Evolutionary conservation across 2,797 vertebrate species (phyloP).

Genomic region (Sebastiscus albofasciatus): DNA sequence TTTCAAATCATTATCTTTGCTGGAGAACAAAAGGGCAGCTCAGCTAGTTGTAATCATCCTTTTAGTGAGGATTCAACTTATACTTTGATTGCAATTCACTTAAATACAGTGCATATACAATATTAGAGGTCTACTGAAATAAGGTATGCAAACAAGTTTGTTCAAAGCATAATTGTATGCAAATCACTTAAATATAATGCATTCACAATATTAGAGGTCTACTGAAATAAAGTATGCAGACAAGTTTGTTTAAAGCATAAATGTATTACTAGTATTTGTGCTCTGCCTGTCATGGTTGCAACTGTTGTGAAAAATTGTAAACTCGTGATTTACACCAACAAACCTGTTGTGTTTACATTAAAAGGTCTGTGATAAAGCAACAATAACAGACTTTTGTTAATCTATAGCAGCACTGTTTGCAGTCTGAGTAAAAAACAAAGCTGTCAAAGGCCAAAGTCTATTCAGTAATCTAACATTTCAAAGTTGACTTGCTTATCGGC

Average conservation of each 20-base stretch:
- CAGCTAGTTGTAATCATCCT: neutral
- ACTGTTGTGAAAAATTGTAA: too few relatives aligned
- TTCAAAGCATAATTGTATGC: too few relatives aligned
- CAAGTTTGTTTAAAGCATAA: too few relatives aligned
- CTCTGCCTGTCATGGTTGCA: too few relatives aligned
- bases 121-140: neutral
- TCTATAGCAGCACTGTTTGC: neutral
- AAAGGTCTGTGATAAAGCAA: too few relatives aligned
- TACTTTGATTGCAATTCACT: neutral
- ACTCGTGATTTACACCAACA: too few relatives aligned
- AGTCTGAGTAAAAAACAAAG: neutral
- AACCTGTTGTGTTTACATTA: too few relatives aligned
- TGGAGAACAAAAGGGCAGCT: neutral
- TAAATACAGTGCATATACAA: too few relatives aligned
- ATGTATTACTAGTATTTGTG: too few relatives aligned
- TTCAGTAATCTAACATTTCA: neutral
- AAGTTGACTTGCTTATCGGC: neutral
- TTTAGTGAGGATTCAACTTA: fast-evolving
- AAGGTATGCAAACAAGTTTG: neutral
- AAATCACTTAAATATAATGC: neutral
- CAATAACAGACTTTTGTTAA: too few relatives aligned
- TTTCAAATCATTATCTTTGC: neutral
- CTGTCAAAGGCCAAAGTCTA: neutral
- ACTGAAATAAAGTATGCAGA: neutral
- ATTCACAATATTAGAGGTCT: too few relatives aligned